phyloP scores from a whole-genome alignment of 2,113 vertebrate genomes.

The Accipiter cooperii region DNA sequence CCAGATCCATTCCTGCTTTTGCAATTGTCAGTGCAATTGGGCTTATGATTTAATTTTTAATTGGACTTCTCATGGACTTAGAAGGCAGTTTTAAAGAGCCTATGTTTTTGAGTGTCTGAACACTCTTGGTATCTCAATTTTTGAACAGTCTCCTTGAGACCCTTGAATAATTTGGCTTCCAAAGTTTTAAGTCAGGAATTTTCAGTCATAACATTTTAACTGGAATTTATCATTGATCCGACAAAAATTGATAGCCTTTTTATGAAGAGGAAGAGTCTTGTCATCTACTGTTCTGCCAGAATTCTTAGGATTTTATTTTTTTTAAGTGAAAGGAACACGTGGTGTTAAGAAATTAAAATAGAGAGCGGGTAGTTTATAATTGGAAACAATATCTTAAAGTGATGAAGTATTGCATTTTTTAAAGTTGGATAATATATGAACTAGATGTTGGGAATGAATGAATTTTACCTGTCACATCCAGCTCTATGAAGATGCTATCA shows the following conservation, averaged over 20 bases:
- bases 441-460: neutral
- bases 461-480: neutral
- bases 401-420: neutral
- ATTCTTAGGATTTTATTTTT: neutral
- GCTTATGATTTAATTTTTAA: neutral
- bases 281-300: neutral
- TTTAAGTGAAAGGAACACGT: neutral
- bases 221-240: neutral
- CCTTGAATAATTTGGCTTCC: neutral
- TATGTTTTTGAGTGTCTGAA: neutral
- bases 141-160: neutral
- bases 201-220: neutral
- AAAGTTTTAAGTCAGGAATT: neutral
- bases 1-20: neutral
- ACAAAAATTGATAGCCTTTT: neutral
- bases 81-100: neutral
- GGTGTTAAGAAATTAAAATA: neutral
- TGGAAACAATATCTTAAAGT: neutral
- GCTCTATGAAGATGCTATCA: neutral
- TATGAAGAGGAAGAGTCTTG: neutral
- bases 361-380: neutral
- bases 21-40: neutral
- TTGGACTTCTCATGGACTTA: neutral
- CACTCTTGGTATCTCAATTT: neutral
- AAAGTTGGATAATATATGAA: neutral